These are phyloP conservation scores for Bombus difficillimus DNA, from an alignment of 1,140 invertebrate species.

Conservation along the genomic window DNA sequence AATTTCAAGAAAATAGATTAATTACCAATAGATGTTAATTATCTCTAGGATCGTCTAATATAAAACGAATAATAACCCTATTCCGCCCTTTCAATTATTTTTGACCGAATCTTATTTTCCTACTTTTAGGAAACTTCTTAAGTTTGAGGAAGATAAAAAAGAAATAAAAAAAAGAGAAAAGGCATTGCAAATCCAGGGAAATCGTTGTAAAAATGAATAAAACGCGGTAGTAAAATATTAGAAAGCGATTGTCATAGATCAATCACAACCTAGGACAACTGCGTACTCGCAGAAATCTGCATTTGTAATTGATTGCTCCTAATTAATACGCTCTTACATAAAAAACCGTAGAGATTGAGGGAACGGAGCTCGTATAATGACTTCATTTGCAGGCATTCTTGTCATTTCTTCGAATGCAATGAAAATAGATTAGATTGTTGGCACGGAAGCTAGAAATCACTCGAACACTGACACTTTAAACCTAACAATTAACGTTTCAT, in stretches of 20 bases:
- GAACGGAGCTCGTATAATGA: neutral
- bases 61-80: no score
- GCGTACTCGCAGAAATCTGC: neutral
- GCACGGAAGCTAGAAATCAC: neutral
- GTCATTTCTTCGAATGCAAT: slow-evolving; percentile 1
- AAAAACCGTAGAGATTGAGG: neutral
- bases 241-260: neutral
- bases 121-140: no score
- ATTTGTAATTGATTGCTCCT: neutral
- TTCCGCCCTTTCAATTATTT: no score
- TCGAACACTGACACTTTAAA: neutral
- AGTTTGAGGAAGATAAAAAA: neutral
- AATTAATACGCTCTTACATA: neutral
- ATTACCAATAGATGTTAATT: no score
- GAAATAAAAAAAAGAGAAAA: no score
- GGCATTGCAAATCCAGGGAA: neutral
- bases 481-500: neutral
- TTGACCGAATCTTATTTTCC: no score
- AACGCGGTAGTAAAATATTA: neutral
- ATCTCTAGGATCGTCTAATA: no score
- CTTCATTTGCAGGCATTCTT: slow-evolving; percentile 36
- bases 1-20: no score
- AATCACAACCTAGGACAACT: neutral
- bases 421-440: slow-evolving; percentile 3
- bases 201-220: neutral